Percentiles rank a stretch among this genome's conserved stretches.
Conservation (phyloP, 2,113 vertebrate genomes). For the Cairina moschata region DNA sequence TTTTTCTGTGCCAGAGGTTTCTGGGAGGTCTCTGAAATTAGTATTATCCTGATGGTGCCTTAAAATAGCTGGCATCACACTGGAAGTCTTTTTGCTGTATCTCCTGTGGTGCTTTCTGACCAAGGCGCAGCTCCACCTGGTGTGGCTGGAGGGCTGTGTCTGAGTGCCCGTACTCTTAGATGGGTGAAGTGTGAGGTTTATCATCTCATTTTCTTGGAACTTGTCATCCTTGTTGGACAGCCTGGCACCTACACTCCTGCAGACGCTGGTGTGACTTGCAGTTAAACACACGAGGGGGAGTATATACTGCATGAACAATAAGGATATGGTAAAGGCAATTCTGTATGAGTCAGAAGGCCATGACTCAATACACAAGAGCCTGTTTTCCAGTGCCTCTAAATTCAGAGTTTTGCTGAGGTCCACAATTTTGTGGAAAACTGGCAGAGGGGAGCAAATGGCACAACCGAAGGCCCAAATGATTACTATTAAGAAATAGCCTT, state of each 20-base stretch:
- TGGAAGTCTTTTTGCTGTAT: slow-evolving; percentile 82
- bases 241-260: slow-evolving; percentile 79
- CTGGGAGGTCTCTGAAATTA: slow-evolving; percentile 49
- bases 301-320: slow-evolving; percentile 83
- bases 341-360: slow-evolving; percentile 84
- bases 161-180: slow-evolving; percentile 46
- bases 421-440: slow-evolving; percentile 81
- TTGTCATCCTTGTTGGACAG: slow-evolving; percentile 72
- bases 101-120: slow-evolving; percentile 77
- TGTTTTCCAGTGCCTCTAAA: slow-evolving; percentile 75
- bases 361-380: slow-evolving; percentile 80
- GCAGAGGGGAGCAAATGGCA: slow-evolving; percentile 82
- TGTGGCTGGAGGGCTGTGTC: slow-evolving; percentile 22
- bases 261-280: slow-evolving; percentile 83
- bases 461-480: slow-evolving; percentile 80
- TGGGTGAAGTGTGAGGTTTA: slow-evolving; percentile 79
- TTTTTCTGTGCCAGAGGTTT: slow-evolving; percentile 66
- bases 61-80: slow-evolving; percentile 77
- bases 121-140: slow-evolving; percentile 71
- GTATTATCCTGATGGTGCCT: slow-evolving; percentile 59
- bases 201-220: slow-evolving; percentile 83
- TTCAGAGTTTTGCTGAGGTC: slow-evolving; percentile 79
- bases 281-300: slow-evolving; percentile 81
- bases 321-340: slow-evolving; percentile 80
- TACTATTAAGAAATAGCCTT: slow-evolving; percentile 78